Conservation (phyloP, 2,888 invertebrate genomes). For the Amphipyra berbera region DNA sequence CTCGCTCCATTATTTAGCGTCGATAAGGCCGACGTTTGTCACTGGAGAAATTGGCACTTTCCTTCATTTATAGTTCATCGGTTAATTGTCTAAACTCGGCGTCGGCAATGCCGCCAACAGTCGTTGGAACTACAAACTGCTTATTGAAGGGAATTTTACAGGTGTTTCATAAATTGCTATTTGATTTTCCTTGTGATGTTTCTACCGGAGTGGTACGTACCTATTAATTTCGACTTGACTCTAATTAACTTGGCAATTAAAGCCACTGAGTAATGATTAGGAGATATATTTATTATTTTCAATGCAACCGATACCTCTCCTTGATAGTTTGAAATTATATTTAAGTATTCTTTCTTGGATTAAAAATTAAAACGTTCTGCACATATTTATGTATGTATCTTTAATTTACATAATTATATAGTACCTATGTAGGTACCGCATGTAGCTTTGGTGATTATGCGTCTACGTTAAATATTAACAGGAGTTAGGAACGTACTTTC, state of each 20-base stretch:
- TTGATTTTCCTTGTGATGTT: slow-evolving; percentile 30
- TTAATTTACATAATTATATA: too few species aligned
- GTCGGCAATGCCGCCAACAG: slow-evolving; percentile 14
- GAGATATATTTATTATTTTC: too few species aligned
- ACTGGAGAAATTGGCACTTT: slow-evolving; percentile 84
- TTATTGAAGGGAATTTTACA: slow-evolving; percentile 62
- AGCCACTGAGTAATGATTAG: neutral
- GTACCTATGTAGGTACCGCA: too few species aligned
- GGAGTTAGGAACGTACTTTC: too few species aligned
- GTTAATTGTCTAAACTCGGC: slow-evolving; percentile 72
- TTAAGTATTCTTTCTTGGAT: too few species aligned
- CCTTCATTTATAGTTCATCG: slow-evolving; percentile 84
- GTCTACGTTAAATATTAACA: too few species aligned
- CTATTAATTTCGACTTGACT: slow-evolving; percentile 46
- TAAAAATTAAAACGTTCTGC: too few species aligned
- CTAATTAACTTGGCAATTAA: slow-evolving; percentile 44
- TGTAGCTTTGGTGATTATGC: too few species aligned
- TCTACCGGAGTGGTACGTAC: slow-evolving; percentile 15
- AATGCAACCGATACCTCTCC: too few species aligned
- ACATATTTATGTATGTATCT: too few species aligned
- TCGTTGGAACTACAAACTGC: slow-evolving; percentile 37
- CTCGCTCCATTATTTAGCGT: slow-evolving; percentile 87
- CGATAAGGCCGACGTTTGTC: slow-evolving; percentile 87
- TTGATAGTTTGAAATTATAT: too few species aligned
- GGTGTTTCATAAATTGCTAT: slow-evolving; percentile 40